These are phyloP conservation scores for Conopomorpha cramerella DNA, from an alignment of 1,140 invertebrate genomes.

Conservation along the genomic window DNA sequence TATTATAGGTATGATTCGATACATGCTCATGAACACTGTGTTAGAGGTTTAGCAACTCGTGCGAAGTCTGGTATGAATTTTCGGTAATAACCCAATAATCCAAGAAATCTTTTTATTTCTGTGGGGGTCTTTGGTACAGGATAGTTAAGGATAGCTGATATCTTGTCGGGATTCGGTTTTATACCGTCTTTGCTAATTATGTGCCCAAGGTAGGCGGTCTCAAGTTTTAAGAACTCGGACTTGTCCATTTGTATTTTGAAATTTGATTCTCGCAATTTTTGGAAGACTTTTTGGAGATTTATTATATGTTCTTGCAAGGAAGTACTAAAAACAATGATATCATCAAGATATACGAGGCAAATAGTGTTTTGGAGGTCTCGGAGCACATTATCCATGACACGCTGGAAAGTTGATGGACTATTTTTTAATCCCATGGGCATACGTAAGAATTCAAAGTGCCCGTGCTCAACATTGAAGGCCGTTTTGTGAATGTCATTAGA, in stretches of 20 bases:
- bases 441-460: constrained; percentile 19
- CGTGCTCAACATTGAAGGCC: constrained; percentile 14
- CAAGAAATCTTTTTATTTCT: constrained; percentile 17
- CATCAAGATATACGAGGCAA: constrained; percentile 34
- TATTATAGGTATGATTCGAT: no score
- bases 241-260: constrained; percentile 20
- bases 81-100: constrained; percentile 19
- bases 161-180: constrained; percentile 16
- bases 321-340: constrained; percentile 14
- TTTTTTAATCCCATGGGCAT: constrained; percentile 23
- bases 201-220: constrained; percentile 15
- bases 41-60: constrained; percentile 14
- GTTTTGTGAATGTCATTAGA: constrained; percentile 7
- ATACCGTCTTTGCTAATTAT: constrained; percentile 13
- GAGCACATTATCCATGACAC: constrained; percentile 23
- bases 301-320: constrained; percentile 15
- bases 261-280: constrained; percentile 12
- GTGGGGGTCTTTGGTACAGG: constrained; percentile 11
- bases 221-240: constrained; percentile 17
- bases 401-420: constrained; percentile 20
- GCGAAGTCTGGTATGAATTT: constrained; percentile 16
- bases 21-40: constrained; percentile 7
- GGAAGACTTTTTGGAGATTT: constrained; percentile 12
- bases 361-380: constrained; percentile 11
- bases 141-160: constrained; percentile 13